These are phyloP conservation scores for Girardinichthys multiradiatus DNA, from an alignment of 2,113 vertebrate species.

Conservation along the genomic window DNA sequence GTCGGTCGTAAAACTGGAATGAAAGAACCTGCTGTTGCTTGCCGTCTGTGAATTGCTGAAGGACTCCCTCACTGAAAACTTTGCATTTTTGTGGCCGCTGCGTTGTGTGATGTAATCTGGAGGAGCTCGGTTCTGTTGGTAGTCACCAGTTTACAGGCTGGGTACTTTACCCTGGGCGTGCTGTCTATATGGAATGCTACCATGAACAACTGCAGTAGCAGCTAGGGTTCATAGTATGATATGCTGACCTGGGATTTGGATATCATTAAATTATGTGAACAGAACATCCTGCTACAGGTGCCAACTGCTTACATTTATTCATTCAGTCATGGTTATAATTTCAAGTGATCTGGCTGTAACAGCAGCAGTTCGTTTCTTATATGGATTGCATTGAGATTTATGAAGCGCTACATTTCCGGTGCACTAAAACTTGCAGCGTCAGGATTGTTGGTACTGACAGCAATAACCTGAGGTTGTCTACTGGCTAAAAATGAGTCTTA, in stretches of 20 bases:
- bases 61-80: constrained; percentile 64
- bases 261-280: background rate
- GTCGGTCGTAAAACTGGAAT: constrained; percentile 67
- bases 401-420: no score
- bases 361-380: background rate
- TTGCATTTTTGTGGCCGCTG: constrained; percentile 61
- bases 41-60: constrained; percentile 33
- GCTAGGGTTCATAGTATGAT: background rate
- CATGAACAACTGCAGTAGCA: constrained; percentile 1
- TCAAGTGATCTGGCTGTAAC: background rate
- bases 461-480: no score
- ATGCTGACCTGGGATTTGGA: background rate
- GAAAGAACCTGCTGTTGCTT: constrained; percentile 69
- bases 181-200: constrained; percentile 14
- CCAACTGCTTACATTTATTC: background rate
- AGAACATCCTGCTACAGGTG: background rate
- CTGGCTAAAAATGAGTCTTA: background rate
- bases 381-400: background rate
- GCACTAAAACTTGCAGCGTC: background rate
- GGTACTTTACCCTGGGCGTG: constrained; percentile 63
- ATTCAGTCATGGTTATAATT: background rate
- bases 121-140: constrained; percentile 23
- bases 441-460: background rate
- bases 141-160: constrained; percentile 11
- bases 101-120: constrained; percentile 69